Evolutionary conservation across 2,113 vertebrate genomes (phyloP).

Genomic region (Oreocharis arfaki): DNA sequence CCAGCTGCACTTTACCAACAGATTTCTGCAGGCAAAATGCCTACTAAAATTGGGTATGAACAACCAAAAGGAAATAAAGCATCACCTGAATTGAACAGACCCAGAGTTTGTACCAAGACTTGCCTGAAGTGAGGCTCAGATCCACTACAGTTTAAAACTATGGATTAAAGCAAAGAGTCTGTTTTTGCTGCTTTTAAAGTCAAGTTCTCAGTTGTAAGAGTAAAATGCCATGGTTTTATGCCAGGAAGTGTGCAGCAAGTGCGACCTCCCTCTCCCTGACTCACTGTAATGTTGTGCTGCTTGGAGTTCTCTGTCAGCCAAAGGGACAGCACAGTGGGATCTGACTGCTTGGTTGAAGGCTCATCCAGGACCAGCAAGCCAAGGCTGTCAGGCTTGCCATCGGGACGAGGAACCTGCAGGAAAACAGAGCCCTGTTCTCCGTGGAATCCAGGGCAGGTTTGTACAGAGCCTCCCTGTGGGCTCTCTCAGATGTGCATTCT

Average conservation of each 20-base stretch:
- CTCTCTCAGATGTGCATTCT: rapidly evolving
- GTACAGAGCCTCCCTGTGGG: neutral
- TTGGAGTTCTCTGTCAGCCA: constrained; percentile 93
- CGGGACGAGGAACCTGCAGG: constrained; percentile 85
- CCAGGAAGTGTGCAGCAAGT: neutral
- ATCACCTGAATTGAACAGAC: neutral
- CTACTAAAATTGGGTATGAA: neutral
- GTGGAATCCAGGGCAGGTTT: neutral
- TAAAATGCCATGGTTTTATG: neutral
- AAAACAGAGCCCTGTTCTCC: neutral
- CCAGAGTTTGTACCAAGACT: neutral
- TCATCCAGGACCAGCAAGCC: constrained; percentile 91
- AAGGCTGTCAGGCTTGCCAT: constrained; percentile 82
- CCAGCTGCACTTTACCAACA: neutral
- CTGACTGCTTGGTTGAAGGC: constrained; percentile 90
- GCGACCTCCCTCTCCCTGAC: neutral
- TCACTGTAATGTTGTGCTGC: constrained; percentile 84
- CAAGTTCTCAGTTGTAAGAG: neutral
- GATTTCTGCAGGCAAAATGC: neutral
- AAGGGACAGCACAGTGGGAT: constrained; percentile 90
- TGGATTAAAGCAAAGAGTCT: neutral
- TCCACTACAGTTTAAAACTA: neutral
- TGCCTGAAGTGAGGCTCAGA: neutral
- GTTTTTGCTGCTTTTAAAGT: neutral
- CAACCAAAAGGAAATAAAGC: neutral